phyloP scores from a whole-genome alignment of 2,797 vertebrate species.

The Chrosomus eos region DNA sequence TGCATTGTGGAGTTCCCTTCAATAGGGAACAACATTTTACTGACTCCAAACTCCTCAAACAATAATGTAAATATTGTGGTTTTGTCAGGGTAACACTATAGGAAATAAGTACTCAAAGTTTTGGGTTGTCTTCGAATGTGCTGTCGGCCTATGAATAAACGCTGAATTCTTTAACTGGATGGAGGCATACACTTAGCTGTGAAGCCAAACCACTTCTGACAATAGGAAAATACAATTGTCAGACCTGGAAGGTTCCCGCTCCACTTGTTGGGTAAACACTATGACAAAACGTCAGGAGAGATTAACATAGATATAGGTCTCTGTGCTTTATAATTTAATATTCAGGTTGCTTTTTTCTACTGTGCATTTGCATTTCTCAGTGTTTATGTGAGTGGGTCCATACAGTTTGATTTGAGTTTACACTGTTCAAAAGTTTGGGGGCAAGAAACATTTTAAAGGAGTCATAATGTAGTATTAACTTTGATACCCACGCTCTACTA shows the following conservation, averaged over 20 bases:
- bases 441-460: too few species aligned
- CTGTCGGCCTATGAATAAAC: background rate
- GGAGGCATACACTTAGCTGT: background rate
- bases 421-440: background rate
- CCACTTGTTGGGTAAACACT: conserved; percentile 21
- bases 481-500: too few species aligned
- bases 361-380: background rate
- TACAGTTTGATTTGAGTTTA: background rate
- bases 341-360: background rate
- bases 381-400: background rate
- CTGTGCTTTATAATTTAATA: conserved; percentile 10
- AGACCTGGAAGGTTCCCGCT: conserved; percentile 2
- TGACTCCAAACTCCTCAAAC: background rate
- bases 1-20: too few species aligned
- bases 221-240: conserved; percentile 41
- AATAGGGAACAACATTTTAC: too few species aligned
- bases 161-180: conserved; percentile 5
- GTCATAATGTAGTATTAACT: too few species aligned
- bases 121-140: background rate
- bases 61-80: background rate
- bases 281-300: conserved; percentile 18
- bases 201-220: conserved; percentile 22
- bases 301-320: background rate
- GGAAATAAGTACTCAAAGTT: background rate
- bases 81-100: background rate